A percentile compares a stretch with the other conserved stretches of the same genome.
These are phyloP conservation scores for Triplophysa rosa DNA, from an alignment of 2,113 vertebrate genomes.

Conservation along the genomic window DNA sequence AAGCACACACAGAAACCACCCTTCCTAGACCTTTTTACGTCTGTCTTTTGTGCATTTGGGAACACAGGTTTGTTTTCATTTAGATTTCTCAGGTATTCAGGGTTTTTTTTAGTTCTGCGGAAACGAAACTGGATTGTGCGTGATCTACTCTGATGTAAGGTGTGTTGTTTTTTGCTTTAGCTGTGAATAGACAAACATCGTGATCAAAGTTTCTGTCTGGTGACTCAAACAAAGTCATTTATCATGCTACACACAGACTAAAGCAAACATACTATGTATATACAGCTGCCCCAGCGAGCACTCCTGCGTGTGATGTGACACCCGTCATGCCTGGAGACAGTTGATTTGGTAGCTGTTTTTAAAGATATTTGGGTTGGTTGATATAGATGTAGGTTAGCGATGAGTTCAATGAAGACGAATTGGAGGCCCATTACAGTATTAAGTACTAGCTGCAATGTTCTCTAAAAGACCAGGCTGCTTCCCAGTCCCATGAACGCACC, in stretches of 20 bases:
- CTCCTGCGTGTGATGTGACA: not conserved
- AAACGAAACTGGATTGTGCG: not conserved
- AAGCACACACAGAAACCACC: slow-evolving; percentile 9
- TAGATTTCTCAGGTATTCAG: not conserved
- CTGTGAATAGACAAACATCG: not conserved
- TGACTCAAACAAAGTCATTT: not conserved
- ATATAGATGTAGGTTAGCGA: not conserved
- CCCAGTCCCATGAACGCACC: slow-evolving; percentile 1
- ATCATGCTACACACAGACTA: slow-evolving; percentile 2
- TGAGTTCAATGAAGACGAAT: not conserved
- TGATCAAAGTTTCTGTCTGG: slow-evolving; percentile 19
- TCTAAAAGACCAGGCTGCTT: not conserved
- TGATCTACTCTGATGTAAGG: not conserved
- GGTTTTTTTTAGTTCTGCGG: not conserved
- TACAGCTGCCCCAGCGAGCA: not conserved
- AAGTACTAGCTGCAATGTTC: not conserved
- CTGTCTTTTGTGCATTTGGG: not conserved
- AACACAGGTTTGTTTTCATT: not conserved
- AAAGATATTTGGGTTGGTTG: not conserved
- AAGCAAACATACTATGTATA: slow-evolving; percentile 6
- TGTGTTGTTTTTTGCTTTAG: not conserved
- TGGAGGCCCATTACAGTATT: not conserved
- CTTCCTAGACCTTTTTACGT: not conserved
- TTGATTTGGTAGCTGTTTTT: not conserved
- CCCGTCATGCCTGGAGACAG: slow-evolving; percentile 10